Evolutionary conservation across 1,140 invertebrate genomes (phyloP), one percentile per base, ranked within the genome.

Genomic region (Trichonephila clavata): DNA sequence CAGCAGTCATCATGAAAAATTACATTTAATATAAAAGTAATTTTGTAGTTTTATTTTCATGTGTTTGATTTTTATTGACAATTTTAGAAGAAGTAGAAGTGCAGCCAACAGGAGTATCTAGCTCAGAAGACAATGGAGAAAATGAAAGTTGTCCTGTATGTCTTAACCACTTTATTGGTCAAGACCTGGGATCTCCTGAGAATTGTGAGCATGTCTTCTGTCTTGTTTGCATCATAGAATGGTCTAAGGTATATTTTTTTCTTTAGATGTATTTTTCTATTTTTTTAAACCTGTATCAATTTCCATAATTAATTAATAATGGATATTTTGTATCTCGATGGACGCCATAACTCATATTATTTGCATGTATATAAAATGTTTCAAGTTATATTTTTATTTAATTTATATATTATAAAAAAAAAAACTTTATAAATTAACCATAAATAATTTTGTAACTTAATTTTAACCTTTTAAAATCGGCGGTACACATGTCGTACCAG

Each of bases 131-230:
- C 18, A 43, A 50, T 50, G 43, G 16, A 71, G 71, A 96, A 20
- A 8, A 32, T 7, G 94, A 90, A 57, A 20, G 7, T 2, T 99
- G 98, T 96, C 97, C 98, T 1, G 98, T 98, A 95, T 99, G 98
- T 96, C 95, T 97, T 68, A 95, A 95, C 32, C 94, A 95, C 77
- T 96, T 97, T 59, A 93, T 94, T 39, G 96, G 97, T 81, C 97
- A 98, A 96, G 97, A 98, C 95, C 96, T 99, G 77, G 98, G 98
- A 0, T 97, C 97, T 81, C 98, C 98, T 0, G 97, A 98, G 92
- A 96, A 97, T 18, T 99, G 98, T 96, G 97, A 98, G 89, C 98
- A 99, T 95, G 97, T 96, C 71, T 99, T 99, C 95, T 99, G 98
- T 95, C 96, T 98, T 4, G 97, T 98, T 77, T 99, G 98, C 96